phyloP scores from a whole-genome alignment of 2,113 vertebrate species.

The Larimichthys crocea region DNA sequence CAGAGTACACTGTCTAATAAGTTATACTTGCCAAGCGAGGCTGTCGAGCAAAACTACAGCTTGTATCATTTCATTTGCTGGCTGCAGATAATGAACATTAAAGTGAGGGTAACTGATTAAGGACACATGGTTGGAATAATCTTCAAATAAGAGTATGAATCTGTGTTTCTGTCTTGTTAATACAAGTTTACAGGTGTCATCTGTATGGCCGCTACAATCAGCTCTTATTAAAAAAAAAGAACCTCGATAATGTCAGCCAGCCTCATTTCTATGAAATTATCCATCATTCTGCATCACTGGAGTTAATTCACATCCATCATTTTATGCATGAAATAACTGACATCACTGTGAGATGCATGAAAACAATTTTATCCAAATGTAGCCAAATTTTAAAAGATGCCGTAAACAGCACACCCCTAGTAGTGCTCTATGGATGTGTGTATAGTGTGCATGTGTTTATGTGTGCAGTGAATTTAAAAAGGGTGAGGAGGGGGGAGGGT shows the following conservation, averaged over 20 bases:
- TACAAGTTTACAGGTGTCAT: conserved; percentile 17
- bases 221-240: background rate
- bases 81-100: conserved; percentile 52
- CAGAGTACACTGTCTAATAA: conserved; percentile 65
- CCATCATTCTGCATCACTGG: background rate
- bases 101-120: conserved; percentile 57
- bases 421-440: background rate
- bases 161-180: conserved; percentile 20
- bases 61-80: conserved; percentile 57
- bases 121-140: conserved; percentile 33
- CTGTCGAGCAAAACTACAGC: conserved; percentile 61
- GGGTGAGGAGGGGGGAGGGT: conserved; percentile 23
- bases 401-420: conserved; percentile 5
- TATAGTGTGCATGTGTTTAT: conserved; percentile 21
- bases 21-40: conserved; percentile 61
- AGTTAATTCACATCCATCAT: background rate
- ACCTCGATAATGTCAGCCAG: background rate
- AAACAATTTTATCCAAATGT: background rate
- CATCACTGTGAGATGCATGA: background rate
- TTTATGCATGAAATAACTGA: background rate
- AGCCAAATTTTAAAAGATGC: background rate
- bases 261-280: background rate
- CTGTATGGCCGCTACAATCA: background rate
- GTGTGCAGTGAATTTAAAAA: conserved; percentile 45
- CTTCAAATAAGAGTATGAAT: conserved; percentile 27